Conservation (phyloP, 2,888 invertebrate species). For the Andrena fulva region DNA sequence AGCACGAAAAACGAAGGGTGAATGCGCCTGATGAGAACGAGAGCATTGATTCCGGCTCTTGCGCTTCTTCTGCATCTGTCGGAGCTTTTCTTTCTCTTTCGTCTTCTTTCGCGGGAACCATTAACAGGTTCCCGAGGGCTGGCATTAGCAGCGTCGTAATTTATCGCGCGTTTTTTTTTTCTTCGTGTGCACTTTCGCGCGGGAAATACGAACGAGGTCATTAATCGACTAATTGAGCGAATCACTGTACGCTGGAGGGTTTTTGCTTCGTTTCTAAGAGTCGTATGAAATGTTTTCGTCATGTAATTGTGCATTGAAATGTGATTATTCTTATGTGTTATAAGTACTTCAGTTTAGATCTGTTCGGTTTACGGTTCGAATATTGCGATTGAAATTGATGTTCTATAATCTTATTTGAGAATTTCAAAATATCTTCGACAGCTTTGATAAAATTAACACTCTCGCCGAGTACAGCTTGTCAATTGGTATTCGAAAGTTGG, state of each 20-base stretch:
- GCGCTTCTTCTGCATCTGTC: constrained; percentile 44
- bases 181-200: neutral
- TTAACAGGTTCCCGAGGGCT: constrained; percentile 37
- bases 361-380: too few relatives aligned
- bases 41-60: constrained; percentile 55
- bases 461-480: constrained; percentile 17
- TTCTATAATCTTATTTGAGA: neutral
- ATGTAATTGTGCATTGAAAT: too few relatives aligned
- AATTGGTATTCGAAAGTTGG: constrained; percentile 41
- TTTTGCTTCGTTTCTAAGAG: neutral
- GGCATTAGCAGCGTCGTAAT: constrained; percentile 24
- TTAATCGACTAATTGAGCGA: neutral
- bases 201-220: neutral
- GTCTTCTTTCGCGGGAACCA: constrained; percentile 23
- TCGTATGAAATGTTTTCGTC: too few relatives aligned
- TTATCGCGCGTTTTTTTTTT: neutral
- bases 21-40: constrained; percentile 56
- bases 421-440: neutral
- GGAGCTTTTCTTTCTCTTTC: neutral
- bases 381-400: neutral
- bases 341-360: neutral
- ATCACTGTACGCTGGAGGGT: neutral
- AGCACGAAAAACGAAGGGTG: constrained; percentile 64
- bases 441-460: constrained; percentile 1
- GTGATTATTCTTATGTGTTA: neutral